Percentiles rank a stretch among this genome's conserved stretches.
Evolutionary conservation across 2,888 invertebrate species (phyloP).

Genomic region (Acanthosepion lycidas): DNA sequence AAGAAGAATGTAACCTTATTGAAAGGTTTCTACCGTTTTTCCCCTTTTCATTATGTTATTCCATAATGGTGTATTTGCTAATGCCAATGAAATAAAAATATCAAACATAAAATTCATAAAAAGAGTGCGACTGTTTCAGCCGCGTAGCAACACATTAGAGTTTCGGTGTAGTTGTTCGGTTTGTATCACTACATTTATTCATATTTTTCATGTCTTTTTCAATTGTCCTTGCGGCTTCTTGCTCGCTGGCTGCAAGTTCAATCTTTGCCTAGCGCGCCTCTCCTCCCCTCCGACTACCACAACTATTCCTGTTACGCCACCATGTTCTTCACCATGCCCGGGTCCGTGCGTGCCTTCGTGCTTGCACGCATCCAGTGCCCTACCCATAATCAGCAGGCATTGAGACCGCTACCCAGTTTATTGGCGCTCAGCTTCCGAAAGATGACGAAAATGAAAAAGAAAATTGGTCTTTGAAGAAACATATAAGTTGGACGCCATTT

Average conservation of each 20-base stretch:
- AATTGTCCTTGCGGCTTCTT: neutral
- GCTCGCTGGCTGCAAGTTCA: neutral
- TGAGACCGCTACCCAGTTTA: conserved; percentile 11
- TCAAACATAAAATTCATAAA: neutral
- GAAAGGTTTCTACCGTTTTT: neutral
- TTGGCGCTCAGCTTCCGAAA: conserved; percentile 18
- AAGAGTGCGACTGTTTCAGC: neutral
- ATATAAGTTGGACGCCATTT: neutral
- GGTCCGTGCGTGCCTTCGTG: neutral
- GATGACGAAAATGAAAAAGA: neutral
- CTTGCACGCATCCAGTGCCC: conserved; percentile 11
- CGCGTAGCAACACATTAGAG: neutral
- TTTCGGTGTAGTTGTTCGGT: neutral
- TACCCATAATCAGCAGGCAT: conserved; percentile 23
- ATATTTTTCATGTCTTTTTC: neutral
- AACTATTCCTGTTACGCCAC: neutral
- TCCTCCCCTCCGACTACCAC: neutral
- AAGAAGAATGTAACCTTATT: neutral
- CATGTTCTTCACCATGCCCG: neutral
- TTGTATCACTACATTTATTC: neutral
- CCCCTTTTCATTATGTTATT: neutral
- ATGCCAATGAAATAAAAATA: neutral
- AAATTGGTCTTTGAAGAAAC: conserved; percentile 14
- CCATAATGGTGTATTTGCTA: neutral
- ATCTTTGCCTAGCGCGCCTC: neutral